Evolutionary conservation across 2,113 vertebrate species (phyloP), one percentile per base, ranked within the genome.

Genomic region (Blennius ocellaris): DNA sequence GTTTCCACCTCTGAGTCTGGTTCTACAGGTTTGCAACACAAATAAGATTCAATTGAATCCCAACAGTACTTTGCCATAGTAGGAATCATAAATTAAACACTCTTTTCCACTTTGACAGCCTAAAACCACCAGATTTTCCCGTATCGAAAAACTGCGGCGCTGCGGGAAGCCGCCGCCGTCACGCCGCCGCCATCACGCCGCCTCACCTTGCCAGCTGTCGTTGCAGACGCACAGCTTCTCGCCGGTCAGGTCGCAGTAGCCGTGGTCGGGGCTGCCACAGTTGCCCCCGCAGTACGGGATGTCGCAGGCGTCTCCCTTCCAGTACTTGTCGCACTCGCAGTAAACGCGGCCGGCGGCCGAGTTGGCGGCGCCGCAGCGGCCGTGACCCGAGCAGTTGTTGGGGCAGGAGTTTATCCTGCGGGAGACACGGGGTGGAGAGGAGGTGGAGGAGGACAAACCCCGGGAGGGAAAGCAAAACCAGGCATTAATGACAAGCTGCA

Each of bases 181-280:
- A 0, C 6, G 17, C 53, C 17, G 40, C 15, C 12, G 21, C 21
- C 21, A 4, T 30, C 21, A 0, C 6, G 17, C 53, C 17, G 40
- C 15, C 12, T 2, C 83, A 98, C 97, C 97, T 95, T 99, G 97
- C 97, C 97, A 98, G 76, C 96, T 97, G 17, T 98, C 96, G 36
- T 97, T 97, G 91, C 97, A 99, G 21, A 99, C 97, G 1, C 97
- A 98, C 10, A 96, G 88, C 76, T 98, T 97, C 73, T 98, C 97
- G 5, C 97, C 96, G 0, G 96, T 98, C 63, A 98, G 83, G 90
- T 99, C 97, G 16, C 97, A 99, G 91, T 99, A 97, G 0, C 97
- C 97, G 0, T 95, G 97, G 47, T 96, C 97, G 0, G 97, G 97
- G 11, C 96, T 97, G 66, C 97, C 97, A 15, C 97, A 99, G 77